Conservation (phyloP, 1,140 invertebrate genomes). For the Leptoteleia sp. region DNA sequence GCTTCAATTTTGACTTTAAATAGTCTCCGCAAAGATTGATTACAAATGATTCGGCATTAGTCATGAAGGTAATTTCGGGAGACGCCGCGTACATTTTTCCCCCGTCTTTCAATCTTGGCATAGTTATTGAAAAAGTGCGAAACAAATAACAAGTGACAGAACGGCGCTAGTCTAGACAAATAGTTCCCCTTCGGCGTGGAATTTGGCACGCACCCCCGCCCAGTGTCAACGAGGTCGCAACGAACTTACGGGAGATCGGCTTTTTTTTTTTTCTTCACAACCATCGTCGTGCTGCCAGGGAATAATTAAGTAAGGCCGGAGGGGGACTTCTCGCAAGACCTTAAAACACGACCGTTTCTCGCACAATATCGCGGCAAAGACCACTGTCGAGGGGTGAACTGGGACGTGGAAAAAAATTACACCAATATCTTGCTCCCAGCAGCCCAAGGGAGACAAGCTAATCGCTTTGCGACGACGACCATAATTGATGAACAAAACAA, state of each 20-base stretch:
- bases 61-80: constrained; percentile 19
- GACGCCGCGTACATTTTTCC: constrained; percentile 33
- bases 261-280: constrained; percentile 63
- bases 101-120: constrained; percentile 35
- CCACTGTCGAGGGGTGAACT: constrained; percentile 50
- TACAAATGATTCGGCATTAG: constrained; percentile 13
- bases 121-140: constrained; percentile 55
- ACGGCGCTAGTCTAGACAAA: constrained; percentile 67
- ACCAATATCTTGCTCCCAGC: constrained; percentile 70
- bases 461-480: constrained; percentile 70
- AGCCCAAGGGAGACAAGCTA: constrained; percentile 66
- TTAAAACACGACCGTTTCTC: constrained; percentile 67
- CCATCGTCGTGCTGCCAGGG: constrained; percentile 63
- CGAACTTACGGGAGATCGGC: constrained; percentile 72
- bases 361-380: constrained; percentile 62
- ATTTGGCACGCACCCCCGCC: constrained; percentile 63
- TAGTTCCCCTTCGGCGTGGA: constrained; percentile 64
- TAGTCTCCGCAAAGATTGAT: neutral
- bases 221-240: constrained; percentile 71
- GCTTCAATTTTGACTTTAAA: no score
- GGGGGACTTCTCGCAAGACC: constrained; percentile 66
- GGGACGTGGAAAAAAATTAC: constrained; percentile 75
- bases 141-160: constrained; percentile 59
- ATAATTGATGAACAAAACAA: constrained; percentile 72
- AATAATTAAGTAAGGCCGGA: constrained; percentile 77